Conservation (phyloP, 2,113 vertebrate genomes). For the Connochaetes taurinus region DNA sequence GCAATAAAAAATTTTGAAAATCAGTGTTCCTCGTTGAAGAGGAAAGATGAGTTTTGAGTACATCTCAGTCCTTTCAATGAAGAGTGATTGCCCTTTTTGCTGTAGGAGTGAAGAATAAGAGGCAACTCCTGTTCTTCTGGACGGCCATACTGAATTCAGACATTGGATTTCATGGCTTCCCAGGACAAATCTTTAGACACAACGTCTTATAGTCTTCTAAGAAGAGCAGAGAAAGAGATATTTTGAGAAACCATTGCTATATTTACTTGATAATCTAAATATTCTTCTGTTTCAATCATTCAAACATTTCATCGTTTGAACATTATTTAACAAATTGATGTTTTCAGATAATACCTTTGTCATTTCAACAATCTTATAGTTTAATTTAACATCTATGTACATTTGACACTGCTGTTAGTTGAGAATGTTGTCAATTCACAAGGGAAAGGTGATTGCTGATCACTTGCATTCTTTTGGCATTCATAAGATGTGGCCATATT, state of each 20-base stretch:
- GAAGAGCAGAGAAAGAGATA: background rate
- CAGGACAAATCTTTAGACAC: background rate
- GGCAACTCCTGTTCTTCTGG: background rate
- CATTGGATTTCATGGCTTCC: background rate
- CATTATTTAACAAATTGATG: background rate
- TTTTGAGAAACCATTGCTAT: background rate
- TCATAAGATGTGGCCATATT: background rate
- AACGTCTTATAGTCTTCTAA: background rate
- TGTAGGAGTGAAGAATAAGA: background rate
- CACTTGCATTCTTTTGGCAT: background rate
- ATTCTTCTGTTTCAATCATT: background rate
- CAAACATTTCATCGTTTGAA: background rate
- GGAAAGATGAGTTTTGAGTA: background rate
- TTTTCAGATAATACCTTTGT: background rate
- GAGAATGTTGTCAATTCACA: background rate
- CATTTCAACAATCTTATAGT: background rate
- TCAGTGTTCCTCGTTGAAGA: background rate
- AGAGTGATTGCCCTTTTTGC: background rate
- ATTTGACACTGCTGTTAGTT: background rate
- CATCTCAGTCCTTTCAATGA: background rate
- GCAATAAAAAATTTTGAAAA: background rate
- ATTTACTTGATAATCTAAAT: background rate
- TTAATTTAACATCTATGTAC: background rate
- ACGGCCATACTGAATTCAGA: background rate
- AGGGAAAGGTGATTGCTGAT: background rate